Evolutionary conservation across 2,888 invertebrate species (phyloP), one percentile per base, ranked within the genome.

Genomic region (Dioctria linearis): DNA sequence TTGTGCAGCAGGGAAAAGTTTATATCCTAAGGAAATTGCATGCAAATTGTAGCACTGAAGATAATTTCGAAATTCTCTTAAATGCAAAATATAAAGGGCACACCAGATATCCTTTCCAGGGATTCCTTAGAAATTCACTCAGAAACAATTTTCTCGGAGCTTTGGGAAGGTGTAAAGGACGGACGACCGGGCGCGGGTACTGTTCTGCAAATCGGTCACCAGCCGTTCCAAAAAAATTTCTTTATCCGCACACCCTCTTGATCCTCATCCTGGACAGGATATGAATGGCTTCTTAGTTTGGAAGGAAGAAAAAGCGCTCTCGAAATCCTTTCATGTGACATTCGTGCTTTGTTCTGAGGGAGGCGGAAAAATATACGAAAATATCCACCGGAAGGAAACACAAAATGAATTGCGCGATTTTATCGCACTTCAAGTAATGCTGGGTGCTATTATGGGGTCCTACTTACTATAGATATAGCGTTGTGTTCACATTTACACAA

Each of bases 351-450:
- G 76, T 76, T 76, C 63, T 49, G 46, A 75, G 5, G 11, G 76
- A 63, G 63, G 46, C 43, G 46, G 76, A 76, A 76, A 76, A 76
- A 76, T 25, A 25, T 63, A 76, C 46, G 76, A 76, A 76, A 76
- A 76, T 76, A 63, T 61, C 57, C 37, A 46, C 43, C 46, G 37
- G 13, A 63, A 63, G 76, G 63, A 76, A 76, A 51, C 63, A 37
- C 49, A 63, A 43, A 76, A 76, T 76, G 76, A 76, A 76, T 76
- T 76, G 76, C 63, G 43, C 63, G 76, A 76, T 76, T 61, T 76
- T 76, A 76, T 76, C 76, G 49, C 76, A 76, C 63, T 76, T 49
- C 57, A 76, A 46, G 76, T 61, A 63, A 76, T 63, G 76, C 49
- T 40, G 46, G 25, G 76, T 76, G 63, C 76, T n/a, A 63, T 63